A percentile compares a stretch with the other conserved stretches of the same genome.
phyloP scores from a whole-genome alignment of 1,140 invertebrate genomes.

The Zaprionus vittiger region DNA sequence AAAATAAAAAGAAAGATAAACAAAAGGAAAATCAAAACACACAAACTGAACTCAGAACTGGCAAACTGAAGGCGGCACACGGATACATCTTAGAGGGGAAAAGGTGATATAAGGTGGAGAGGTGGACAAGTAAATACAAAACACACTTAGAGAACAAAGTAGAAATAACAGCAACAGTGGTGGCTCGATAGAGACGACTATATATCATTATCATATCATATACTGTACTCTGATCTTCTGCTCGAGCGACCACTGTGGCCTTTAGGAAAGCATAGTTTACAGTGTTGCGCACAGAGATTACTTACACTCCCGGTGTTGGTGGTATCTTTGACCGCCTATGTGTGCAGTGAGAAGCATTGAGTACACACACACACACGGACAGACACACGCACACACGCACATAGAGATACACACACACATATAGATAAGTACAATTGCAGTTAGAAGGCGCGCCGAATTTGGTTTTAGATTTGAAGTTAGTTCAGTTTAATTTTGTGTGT shows the following conservation, averaged over 20 bases:
- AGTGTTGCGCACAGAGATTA: conserved; percentile 73
- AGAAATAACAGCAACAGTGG: conserved; percentile 24
- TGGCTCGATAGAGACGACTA: not conserved
- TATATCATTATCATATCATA: not conserved
- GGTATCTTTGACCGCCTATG: conserved; percentile 85
- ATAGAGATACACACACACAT: conserved; percentile 55
- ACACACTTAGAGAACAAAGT: conserved; percentile 11
- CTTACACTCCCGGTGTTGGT: conserved; percentile 85
- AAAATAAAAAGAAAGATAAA: conserved; percentile 40
- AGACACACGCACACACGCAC: conserved; percentile 49
- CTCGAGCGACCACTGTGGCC: not conserved
- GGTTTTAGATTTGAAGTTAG: conserved; percentile 25
- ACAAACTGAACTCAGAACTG: conserved; percentile 31
- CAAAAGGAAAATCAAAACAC: conserved; percentile 34
- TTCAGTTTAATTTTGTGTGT: conserved; percentile 34
- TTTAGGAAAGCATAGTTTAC: conserved; percentile 54
- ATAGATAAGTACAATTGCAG: conserved; percentile 48
- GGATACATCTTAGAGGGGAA: conserved; percentile 20
- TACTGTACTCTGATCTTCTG: not conserved
- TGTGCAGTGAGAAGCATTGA: conserved; percentile 69
- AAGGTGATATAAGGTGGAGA: not conserved
- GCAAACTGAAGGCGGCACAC: conserved; percentile 64
- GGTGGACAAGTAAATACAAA: conserved; percentile 23
- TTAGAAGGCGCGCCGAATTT: conserved; percentile 64
- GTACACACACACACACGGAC: conserved; percentile 50